Percentiles rank a stretch among this genome's conserved stretches.
Evolutionary conservation across 2,113 vertebrate genomes (phyloP).

Genomic region (Pan paniscus): DNA sequence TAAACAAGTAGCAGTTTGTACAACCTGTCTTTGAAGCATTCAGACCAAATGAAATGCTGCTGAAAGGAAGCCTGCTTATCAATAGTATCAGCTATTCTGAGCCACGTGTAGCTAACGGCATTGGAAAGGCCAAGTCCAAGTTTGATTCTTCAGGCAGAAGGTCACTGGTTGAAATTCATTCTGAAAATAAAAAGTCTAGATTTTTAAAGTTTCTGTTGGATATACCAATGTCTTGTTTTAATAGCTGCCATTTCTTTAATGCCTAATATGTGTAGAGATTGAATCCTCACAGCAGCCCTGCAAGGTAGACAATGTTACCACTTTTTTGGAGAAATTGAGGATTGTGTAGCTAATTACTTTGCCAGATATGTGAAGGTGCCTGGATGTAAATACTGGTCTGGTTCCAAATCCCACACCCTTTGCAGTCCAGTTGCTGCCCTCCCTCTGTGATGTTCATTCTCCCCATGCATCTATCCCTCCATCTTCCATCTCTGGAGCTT

Average conservation of each 20-base stretch:
- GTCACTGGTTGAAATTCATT: constrained; percentile 20
- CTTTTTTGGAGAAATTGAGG: not conserved
- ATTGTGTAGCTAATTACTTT: not conserved
- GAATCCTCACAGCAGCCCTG: not conserved
- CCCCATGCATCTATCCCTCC: not conserved
- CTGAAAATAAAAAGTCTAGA: constrained; percentile 36
- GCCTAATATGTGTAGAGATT: not conserved
- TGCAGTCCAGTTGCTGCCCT: not conserved
- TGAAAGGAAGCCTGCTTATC: not conserved
- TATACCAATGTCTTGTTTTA: not conserved
- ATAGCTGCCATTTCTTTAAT: not conserved
- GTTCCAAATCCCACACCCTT: not conserved
- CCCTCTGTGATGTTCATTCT: not conserved
- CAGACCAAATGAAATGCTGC: not conserved
- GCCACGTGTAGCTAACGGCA: not conserved
- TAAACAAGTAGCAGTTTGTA: constrained; percentile 13
- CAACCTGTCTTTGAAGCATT: constrained; percentile 10
- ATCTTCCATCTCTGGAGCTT: not conserved
- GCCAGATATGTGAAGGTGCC: not conserved
- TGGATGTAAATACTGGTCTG: not conserved
- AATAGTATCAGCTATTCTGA: not conserved
- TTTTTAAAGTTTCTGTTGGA: not conserved
- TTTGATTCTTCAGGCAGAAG: constrained; percentile 29
- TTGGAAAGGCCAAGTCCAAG: not conserved
- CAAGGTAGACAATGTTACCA: not conserved